phyloP scores from a whole-genome alignment of 2,113 vertebrate genomes.

The Nycticorax nycticorax region DNA sequence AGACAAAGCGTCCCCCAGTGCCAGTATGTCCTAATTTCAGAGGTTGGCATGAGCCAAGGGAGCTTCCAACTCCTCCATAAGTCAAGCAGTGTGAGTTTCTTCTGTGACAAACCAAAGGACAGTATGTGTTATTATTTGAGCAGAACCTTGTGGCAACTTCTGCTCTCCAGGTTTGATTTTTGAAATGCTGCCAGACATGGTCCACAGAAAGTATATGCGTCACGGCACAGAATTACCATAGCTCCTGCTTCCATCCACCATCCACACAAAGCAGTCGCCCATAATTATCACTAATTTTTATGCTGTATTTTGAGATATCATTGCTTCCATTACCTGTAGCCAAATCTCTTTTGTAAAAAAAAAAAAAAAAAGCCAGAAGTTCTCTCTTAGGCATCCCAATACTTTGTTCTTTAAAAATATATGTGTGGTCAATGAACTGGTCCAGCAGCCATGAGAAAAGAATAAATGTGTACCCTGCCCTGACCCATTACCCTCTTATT shows the following conservation, averaged over 20 bases:
- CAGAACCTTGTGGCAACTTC: neutral
- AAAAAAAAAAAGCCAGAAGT: neutral
- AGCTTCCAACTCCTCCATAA: neutral
- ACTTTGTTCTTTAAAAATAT: neutral
- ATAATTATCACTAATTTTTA: neutral
- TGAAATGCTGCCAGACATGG: neutral
- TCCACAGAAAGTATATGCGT: too few relatives aligned
- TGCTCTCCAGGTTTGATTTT: neutral
- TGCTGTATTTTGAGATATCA: neutral
- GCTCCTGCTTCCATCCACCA: neutral
- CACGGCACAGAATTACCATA: neutral
- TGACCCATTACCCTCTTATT: neutral
- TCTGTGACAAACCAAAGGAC: neutral
- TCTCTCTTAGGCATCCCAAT: neutral
- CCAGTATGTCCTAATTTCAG: neutral
- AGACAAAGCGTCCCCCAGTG: neutral
- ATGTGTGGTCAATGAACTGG: neutral
- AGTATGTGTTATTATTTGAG: neutral
- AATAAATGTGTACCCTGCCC: neutral
- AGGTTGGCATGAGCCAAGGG: neutral
- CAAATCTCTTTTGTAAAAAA: neutral
- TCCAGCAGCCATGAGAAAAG: neutral
- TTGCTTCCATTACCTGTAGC: neutral
- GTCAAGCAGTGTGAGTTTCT: neutral
- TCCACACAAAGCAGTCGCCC: neutral